phyloP scores from a whole-genome alignment of 2,113 vertebrate genomes.

The Ammodytes dubius region DNA sequence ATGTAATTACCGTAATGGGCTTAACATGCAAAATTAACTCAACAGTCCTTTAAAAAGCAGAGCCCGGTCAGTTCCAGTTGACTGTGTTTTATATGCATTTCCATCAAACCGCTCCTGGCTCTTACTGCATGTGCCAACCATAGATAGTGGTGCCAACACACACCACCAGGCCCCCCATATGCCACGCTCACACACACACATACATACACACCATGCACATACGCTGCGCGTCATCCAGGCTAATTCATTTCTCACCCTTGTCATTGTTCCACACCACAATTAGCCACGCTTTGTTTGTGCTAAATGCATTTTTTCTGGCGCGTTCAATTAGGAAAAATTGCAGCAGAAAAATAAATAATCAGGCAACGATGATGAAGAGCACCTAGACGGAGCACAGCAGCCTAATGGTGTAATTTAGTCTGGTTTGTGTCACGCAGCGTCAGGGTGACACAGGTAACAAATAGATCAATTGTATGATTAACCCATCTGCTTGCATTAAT shows the following conservation, averaged over 20 bases:
- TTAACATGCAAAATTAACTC: background rate
- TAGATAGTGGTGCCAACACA: background rate
- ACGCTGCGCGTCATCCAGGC: conserved; percentile 14
- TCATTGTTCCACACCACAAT: conserved; percentile 68
- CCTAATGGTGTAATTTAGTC: conserved; percentile 75
- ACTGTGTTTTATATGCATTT: background rate
- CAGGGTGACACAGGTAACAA: conserved; percentile 60
- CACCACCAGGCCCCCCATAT: background rate
- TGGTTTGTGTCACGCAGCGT: conserved; percentile 65
- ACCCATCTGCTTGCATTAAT: conserved; percentile 48
- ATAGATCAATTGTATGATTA: conserved; percentile 71
- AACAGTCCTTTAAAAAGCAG: conserved; percentile 4
- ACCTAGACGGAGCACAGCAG: conserved; percentile 51
- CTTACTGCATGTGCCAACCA: too few species aligned
- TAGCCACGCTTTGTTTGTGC: conserved; percentile 76
- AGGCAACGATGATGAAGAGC: conserved; percentile 63
- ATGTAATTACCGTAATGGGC: background rate
- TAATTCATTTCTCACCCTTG: conserved; percentile 64
- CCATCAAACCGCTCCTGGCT: background rate
- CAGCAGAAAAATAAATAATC: conserved; percentile 75
- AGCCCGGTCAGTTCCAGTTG: background rate
- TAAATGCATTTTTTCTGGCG: conserved; percentile 71
- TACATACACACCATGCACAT: background rate
- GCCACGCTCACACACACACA: background rate
- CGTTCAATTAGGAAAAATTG: conserved; percentile 78